phyloP scores from a whole-genome alignment of 2,113 vertebrate genomes.

The Rhadina sibilatrix region DNA sequence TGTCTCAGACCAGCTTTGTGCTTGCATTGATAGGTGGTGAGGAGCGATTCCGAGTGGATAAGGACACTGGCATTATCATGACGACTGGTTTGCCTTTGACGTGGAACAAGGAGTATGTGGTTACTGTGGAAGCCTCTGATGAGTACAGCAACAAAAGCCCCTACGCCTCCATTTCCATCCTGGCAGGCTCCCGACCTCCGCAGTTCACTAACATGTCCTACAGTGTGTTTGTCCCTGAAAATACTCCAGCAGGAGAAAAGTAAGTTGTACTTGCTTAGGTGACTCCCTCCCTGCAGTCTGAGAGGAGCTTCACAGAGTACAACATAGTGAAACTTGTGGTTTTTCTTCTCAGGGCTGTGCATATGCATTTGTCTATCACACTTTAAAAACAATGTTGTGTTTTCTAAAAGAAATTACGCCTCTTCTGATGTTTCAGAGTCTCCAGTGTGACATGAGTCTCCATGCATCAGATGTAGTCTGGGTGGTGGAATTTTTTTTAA shows the following conservation, averaged over 20 bases:
- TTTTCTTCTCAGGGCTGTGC: not conserved
- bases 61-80: constrained; percentile 75
- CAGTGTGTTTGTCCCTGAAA: constrained; percentile 80
- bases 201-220: constrained; percentile 88
- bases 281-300: not conserved
- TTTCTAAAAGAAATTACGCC: not conserved
- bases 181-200: constrained; percentile 80
- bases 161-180: constrained; percentile 73
- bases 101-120: constrained; percentile 80
- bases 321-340: not conserved
- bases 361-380: not conserved
- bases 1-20: not conserved
- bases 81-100: constrained; percentile 80
- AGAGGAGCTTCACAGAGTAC: not conserved
- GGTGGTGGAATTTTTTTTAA: not conserved
- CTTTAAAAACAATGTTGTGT: not conserved
- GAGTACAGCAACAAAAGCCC: constrained; percentile 71
- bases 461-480: not conserved
- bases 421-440: not conserved
- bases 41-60: constrained; percentile 82
- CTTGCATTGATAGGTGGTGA: constrained; percentile 72
- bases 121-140: constrained; percentile 81
- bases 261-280: constrained; percentile 68
- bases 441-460: not conserved
- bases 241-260: constrained; percentile 74